These are phyloP conservation scores for Metopolophium dirhodum DNA, from an alignment of 1,140 invertebrate genomes.

Conservation along the genomic window DNA sequence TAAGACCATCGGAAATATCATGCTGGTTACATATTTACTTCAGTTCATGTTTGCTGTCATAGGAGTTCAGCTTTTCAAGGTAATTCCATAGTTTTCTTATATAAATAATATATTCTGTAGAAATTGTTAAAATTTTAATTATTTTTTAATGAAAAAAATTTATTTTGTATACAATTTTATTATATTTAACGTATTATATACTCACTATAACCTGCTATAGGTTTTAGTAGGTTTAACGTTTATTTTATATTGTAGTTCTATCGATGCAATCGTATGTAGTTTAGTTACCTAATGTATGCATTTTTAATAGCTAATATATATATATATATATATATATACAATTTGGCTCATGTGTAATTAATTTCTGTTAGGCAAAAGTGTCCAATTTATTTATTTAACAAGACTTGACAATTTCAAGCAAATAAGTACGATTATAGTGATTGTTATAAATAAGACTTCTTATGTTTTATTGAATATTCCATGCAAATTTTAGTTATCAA, in stretches of 20 bases:
- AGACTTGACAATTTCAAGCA: no score
- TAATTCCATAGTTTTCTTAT: constrained; percentile 65
- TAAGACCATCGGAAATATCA: constrained; percentile 99
- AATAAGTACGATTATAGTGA: no score
- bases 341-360: not conserved
- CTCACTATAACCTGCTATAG: not conserved
- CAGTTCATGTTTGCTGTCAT: constrained; percentile 99
- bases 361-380: constrained; percentile 16
- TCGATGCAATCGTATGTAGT: not conserved
- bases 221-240: constrained; percentile 18
- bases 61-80: constrained; percentile 99
- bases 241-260: constrained; percentile 10
- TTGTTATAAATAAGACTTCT: no score
- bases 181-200: not conserved
- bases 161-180: constrained; percentile 39
- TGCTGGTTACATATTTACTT: constrained; percentile 97
- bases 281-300: constrained; percentile 44
- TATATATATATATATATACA: not conserved
- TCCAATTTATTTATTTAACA: not conserved
- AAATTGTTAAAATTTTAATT: constrained; percentile 25
- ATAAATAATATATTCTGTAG: not conserved
- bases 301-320: constrained; percentile 36
- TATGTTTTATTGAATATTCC: no score
- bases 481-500: not conserved
- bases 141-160: constrained; percentile 15